These are phyloP conservation scores for Mimas tiliae DNA, from an alignment of 2,888 invertebrate species.

Conservation along the genomic window DNA sequence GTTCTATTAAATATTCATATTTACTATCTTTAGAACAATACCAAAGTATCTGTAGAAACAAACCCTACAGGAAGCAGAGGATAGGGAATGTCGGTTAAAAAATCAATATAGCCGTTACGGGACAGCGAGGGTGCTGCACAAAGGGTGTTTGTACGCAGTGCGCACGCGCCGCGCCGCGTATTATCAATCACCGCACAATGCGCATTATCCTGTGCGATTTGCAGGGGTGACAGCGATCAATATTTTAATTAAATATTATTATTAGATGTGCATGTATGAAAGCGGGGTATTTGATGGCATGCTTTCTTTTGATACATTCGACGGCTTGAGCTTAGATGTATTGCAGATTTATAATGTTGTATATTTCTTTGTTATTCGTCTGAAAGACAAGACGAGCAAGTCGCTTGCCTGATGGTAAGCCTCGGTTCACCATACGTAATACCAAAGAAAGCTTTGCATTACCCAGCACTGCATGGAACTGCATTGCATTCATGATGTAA, in stretches of 20 bases:
- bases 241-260: slow-evolving; percentile 38
- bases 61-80: slow-evolving; percentile 27
- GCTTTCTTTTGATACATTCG: neutral
- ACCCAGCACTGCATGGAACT: too few relatives aligned
- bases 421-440: too few relatives aligned
- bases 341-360: neutral
- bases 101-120: slow-evolving; percentile 81
- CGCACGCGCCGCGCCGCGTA: slow-evolving; percentile 60
- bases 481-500: too few relatives aligned
- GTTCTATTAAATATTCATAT: too few relatives aligned
- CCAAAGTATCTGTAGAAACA: neutral
- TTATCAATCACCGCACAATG: slow-evolving; percentile 65
- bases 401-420: too few relatives aligned
- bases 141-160: slow-evolving; percentile 68
- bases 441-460: too few relatives aligned
- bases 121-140: slow-evolving; percentile 75
- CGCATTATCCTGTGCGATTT: slow-evolving; percentile 56
- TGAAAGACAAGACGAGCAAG: too few relatives aligned
- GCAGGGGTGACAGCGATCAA: slow-evolving; percentile 53
- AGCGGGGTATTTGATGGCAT: neutral
- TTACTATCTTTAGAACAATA: neutral
- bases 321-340: neutral
- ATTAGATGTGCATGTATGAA: slow-evolving; percentile 29
- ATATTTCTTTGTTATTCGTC: too few relatives aligned
- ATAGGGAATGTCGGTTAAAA: slow-evolving; percentile 77